A percentile compares a stretch with the other conserved stretches of the same genome.
These are phyloP conservation scores for Dryocosmus kuriphilus DNA, from an alignment of 2,888 invertebrate genomes.

Conservation along the genomic window DNA sequence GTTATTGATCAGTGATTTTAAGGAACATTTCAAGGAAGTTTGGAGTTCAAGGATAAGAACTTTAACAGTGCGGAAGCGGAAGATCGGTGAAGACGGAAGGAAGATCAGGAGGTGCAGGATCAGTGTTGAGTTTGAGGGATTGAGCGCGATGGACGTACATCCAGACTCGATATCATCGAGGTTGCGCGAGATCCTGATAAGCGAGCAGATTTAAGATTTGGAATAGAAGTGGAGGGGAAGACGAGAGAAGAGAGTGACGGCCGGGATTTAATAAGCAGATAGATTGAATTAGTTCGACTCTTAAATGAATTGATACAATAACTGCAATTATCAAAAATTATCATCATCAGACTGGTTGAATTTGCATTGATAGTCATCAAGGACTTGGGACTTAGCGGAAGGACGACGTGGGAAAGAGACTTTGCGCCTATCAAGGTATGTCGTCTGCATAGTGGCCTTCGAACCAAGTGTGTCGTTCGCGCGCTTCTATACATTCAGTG, in stretches of 20 bases:
- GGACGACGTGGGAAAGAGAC: constrained; percentile 53
- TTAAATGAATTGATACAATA: background rate
- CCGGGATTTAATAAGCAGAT: background rate
- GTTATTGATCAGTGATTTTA: constrained; percentile 2
- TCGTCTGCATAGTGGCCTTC: constrained; percentile 62
- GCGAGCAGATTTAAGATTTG: constrained; percentile 29
- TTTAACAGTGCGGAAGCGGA: constrained; percentile 19
- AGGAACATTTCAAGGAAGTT: constrained; percentile 2
- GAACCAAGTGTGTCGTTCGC: constrained; percentile 37
- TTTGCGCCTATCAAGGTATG: constrained; percentile 72
- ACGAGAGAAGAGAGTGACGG: constrained; percentile 42
- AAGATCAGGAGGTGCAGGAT: constrained; percentile 7
- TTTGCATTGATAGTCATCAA: background rate
- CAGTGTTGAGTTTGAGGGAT: constrained; percentile 21
- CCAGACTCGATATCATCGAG: constrained; percentile 56
- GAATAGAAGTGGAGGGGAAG: constrained; percentile 40
- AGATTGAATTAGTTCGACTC: background rate
- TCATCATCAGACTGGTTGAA: constrained; percentile 30
- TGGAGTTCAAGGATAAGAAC: constrained; percentile 21
- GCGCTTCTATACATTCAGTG: constrained; percentile 24
- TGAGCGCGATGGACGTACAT: constrained; percentile 60
- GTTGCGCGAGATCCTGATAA: constrained; percentile 44
- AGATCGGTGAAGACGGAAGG: constrained; percentile 36
- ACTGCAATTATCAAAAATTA: background rate
- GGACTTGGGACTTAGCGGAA: constrained; percentile 64